Evolutionary conservation across 2,888 invertebrate species (phyloP).

Genomic region (Acleris sparsana): DNA sequence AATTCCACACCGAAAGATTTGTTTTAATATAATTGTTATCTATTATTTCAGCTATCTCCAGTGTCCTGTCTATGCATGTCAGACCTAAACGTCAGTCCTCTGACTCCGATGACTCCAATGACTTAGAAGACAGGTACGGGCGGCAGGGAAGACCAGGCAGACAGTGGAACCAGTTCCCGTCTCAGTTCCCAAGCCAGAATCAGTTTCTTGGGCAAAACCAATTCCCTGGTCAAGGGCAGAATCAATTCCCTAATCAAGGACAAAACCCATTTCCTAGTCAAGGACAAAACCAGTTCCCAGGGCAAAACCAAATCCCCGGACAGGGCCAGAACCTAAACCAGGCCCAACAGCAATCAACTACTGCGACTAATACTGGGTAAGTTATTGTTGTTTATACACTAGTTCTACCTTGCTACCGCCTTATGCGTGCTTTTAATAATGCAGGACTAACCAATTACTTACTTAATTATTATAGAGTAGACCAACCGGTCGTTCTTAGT

Average conservation of each 20-base stretch:
- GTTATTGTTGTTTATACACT: not conserved
- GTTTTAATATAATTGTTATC: too few species aligned
- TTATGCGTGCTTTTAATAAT: too few species aligned
- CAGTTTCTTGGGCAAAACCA: constrained; percentile 31
- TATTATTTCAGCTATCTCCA: constrained; percentile 52
- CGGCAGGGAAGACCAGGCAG: constrained; percentile 26
- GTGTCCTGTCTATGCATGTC: constrained; percentile 44
- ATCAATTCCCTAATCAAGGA: constrained; percentile 20
- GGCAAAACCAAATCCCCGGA: constrained; percentile 34
- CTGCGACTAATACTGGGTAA: constrained; percentile 19
- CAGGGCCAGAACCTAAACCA: constrained; percentile 24
- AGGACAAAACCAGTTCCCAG: constrained; percentile 32
- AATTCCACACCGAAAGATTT: too few species aligned
- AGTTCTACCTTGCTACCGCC: too few species aligned
- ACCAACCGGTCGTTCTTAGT: too few species aligned
- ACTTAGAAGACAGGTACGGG: constrained; percentile 65
- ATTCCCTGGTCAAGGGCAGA: constrained; percentile 36
- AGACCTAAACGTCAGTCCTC: constrained; percentile 53
- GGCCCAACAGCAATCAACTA: constrained; percentile 17
- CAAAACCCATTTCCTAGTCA: constrained; percentile 33
- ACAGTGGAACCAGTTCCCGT: constrained; percentile 31
- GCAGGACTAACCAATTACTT: too few species aligned
- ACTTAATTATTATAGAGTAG: too few species aligned
- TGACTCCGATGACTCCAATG: constrained; percentile 42
- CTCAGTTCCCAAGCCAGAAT: constrained; percentile 33